Base-by-base conservation (phyloP, 2,113 vertebrate genomes). In the Marmota monax region DNA sequence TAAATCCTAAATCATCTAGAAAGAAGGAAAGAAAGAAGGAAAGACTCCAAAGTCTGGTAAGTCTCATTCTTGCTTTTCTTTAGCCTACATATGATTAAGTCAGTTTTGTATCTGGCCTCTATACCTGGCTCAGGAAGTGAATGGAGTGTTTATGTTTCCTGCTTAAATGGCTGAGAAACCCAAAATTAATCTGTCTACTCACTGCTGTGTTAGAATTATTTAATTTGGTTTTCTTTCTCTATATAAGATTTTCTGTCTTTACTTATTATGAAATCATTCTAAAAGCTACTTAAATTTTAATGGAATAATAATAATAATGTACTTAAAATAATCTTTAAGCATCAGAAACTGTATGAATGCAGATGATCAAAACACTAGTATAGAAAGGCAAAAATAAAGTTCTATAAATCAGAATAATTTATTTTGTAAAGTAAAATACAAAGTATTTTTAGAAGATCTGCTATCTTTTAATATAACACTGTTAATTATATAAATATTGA, bases 281-380 rank as follows among this genome's bases (percentile, higher is more conserved):
- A 85, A 94, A 94, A 96, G 25, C 29, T 72, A 89, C 25, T 85
- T 84, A 76, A 63, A 73, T 83, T 73, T 34, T 5, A 73, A 51
- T 73, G 8, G 7, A 89, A 78, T 80, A 65, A 91, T 72, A 77
- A 78, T 39, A 80, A 85, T 7, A 63, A 2, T 91, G 13, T 73
- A 88, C 7, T 48, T n/a, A 65, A 92, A 95, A 80, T 58, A 18
- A 91, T n/a, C 37, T 51, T 1, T 25, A 77, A 72, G 18, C 27
- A 78, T 5, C 27, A 79, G 22, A 58, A 92, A 61, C 29, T 16
- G 18, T 39, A 51, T 63, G 37, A 91, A 87, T 76, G 4, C 69
- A 92, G 89, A 95, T 20, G n/a, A 51, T 84, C 25, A 88, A 63
- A 79, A 77, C 3, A 72, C 16, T 74, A 12, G 69, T n/a, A 79